Evolutionary conservation across 2,797 vertebrate genomes (phyloP), one percentile per base, ranked within the genome.

Genomic region (Anguilla megastoma): DNA sequence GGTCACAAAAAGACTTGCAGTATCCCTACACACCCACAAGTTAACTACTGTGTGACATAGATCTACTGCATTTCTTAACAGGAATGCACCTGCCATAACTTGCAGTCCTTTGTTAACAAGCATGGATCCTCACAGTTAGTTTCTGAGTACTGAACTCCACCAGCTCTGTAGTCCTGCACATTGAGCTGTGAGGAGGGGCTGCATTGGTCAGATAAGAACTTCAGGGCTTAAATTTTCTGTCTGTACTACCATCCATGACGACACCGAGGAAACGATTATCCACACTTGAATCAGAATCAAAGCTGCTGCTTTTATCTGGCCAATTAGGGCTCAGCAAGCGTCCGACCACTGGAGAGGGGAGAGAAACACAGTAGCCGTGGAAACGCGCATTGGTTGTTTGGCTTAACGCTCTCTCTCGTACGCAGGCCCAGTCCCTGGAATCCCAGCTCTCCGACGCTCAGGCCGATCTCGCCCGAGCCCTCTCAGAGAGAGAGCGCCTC

Each of bases 401-500:
- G 14, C 63, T 41, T 74, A 36, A 24, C 41, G 10, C 3, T 85
- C 83, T 85, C 33, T 85, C 9, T 85, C 69, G 56, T 33, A 45
- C 93, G 24, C 93, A 95, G 94, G 89, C 66, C 74, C 88, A 91
- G 86, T 88, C 93, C 89, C 60, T 97, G 93, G 96, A 96, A 76
- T 95, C 93, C 50, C 94, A 96, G 94, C 97, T 99, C 21, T 93
- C 88, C 83, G 95, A 93, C n/a, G 90, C 94, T 87, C 96, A 95
- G 89, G 91, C 94, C 48, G 96, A 97, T 87, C 96, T 99, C 71
- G 94, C 92, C 87, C 93, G 92, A 91, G 98, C 97, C 90, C 96
- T 96, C 92, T 89, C 94, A 50, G 98, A 99, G 86, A 95, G 95
- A 94, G 96, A 97, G 87, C 96, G 91, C 85, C 97, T 99, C 90